Percentiles rank a stretch among this genome's conserved stretches.
Evolutionary conservation across 2,113 vertebrate genomes (phyloP).

Genomic region (Epinephelus cyanopodus): DNA sequence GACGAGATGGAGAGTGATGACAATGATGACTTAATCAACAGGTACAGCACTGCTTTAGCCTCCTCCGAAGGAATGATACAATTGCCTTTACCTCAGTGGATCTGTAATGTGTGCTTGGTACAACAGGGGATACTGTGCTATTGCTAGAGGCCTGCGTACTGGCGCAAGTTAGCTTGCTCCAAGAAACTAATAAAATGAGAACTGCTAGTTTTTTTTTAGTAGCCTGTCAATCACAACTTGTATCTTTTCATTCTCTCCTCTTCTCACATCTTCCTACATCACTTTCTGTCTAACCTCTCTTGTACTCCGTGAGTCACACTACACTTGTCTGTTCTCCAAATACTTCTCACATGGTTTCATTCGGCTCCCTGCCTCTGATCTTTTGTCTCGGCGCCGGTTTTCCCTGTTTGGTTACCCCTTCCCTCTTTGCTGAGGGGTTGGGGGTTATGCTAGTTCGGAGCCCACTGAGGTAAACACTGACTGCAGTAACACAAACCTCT

Average conservation of each 20-base stretch:
- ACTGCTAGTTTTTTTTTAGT: conserved; percentile 43
- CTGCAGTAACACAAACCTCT: conserved; percentile 48
- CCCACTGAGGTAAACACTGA: conserved; percentile 69
- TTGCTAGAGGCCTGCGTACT: conserved; percentile 12
- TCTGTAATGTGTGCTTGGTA: conserved; percentile 9
- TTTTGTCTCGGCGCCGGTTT: conserved; percentile 50
- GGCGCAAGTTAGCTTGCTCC: conserved; percentile 18
- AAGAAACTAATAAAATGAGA: conserved; percentile 35
- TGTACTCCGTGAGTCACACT: conserved; percentile 39
- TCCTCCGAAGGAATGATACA: neutral
- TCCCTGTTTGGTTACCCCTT: conserved; percentile 61
- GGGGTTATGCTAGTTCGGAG: conserved; percentile 64
- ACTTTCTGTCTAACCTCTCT: conserved; percentile 39
- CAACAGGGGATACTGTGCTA: conserved; percentile 5
- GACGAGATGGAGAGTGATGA: conserved; percentile 99
- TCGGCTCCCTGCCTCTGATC: conserved; percentile 56
- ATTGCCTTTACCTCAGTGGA: conserved; percentile 15
- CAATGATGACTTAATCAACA: conserved; percentile 97
- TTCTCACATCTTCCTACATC: conserved; percentile 54
- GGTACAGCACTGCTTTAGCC: conserved; percentile 81
- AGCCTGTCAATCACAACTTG: conserved; percentile 63
- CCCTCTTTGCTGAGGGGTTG: conserved; percentile 64
- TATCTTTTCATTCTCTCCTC: conserved; percentile 49
- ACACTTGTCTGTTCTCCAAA: conserved; percentile 42
- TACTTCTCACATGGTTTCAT: conserved; percentile 61